Percentiles rank a stretch among this genome's conserved stretches.
Evolutionary conservation across 2,888 invertebrate genomes (phyloP).

Genomic region (Ornithoptera alexandrae): DNA sequence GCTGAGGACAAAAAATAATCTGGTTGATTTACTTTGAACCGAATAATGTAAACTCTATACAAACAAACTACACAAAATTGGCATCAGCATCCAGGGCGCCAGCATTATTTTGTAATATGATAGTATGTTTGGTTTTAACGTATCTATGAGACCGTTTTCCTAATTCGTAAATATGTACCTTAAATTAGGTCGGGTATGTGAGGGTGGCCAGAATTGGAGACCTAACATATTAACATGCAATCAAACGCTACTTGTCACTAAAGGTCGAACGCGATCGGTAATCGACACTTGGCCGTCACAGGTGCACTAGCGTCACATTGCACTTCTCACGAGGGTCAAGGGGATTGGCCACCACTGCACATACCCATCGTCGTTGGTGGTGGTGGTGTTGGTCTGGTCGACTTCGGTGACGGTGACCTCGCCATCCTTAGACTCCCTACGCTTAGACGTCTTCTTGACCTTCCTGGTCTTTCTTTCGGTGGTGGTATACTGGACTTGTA

Average conservation of each 20-base stretch:
- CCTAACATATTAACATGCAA: conserved; percentile 40
- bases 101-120: conserved; percentile 17
- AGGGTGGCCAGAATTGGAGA: conserved; percentile 66
- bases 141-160: conserved; percentile 4
- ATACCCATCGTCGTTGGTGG: conserved; percentile 89
- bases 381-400: conserved; percentile 83
- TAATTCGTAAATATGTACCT: conserved; percentile 59
- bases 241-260: conserved; percentile 49
- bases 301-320: conserved; percentile 56
- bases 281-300: conserved; percentile 63
- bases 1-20: conserved; percentile 81
- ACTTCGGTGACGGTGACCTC: conserved; percentile 92
- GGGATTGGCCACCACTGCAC: conserved; percentile 83
- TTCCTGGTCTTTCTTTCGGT: conserved; percentile 95
- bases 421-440: conserved; percentile 86
- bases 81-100: neutral
- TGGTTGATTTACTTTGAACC: neutral
- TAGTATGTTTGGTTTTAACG: conserved; percentile 10
- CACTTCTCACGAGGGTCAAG: conserved; percentile 55
- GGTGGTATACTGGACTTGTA: conserved; percentile 91
- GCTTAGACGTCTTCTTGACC: conserved; percentile 90
- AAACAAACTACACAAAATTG: neutral
- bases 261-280: conserved; percentile 50
- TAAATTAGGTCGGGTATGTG: conserved; percentile 78
- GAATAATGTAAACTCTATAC: neutral